phyloP scores from a whole-genome alignment of 37 sponge, comb jelly and placozoan species.

The Oopsacas minuta region DNA sequence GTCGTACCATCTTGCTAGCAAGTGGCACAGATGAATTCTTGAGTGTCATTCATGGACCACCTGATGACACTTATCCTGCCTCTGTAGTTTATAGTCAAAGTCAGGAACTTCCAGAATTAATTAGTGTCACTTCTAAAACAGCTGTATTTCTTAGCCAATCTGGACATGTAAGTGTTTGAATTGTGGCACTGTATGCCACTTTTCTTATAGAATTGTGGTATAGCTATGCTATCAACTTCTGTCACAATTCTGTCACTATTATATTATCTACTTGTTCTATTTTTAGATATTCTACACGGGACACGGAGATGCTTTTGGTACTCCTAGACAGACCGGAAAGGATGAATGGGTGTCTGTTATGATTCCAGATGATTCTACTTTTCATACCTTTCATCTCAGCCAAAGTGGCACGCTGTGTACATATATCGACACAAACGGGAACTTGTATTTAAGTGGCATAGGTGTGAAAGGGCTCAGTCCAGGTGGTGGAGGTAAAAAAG shows the following conservation, averaged over 20 bases:
- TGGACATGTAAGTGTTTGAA: not conserved
- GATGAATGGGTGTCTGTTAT: conserved; percentile 8
- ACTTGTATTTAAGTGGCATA: not conserved
- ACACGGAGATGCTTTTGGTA: not conserved
- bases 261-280: not conserved
- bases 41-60: not conserved
- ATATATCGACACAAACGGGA: conserved; percentile 18
- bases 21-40: not conserved
- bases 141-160: conserved; percentile 15
- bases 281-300: conserved; percentile 7
- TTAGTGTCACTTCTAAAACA: not conserved
- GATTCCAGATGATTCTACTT: not conserved
- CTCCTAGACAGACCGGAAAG: not conserved
- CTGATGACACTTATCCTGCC: not conserved
- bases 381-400: not conserved
- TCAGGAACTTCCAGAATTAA: not conserved
- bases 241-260: not conserved
- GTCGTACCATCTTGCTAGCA: not conserved
- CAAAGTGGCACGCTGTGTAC: not conserved
- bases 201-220: not conserved
- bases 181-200: not conserved
- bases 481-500: not conserved
- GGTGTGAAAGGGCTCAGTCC: conserved; percentile 11
- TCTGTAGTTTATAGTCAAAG: not conserved
- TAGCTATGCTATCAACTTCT: not conserved